Base-by-base conservation (phyloP, 2,113 vertebrate genomes). In the Malurus cyaneus region DNA sequence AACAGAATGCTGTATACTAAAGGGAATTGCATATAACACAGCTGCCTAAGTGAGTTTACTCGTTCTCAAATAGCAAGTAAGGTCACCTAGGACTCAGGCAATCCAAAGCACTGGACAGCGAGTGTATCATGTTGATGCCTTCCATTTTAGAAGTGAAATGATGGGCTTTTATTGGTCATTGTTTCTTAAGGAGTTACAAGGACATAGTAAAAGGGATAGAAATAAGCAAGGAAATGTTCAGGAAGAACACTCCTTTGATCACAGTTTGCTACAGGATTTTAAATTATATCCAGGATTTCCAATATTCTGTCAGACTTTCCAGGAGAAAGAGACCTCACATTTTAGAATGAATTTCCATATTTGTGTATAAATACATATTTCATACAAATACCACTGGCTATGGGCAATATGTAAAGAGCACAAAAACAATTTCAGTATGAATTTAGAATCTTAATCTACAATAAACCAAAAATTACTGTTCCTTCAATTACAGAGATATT, bases 11-110 rank as follows among this genome's bases (percentile, higher is more conserved):
- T 80, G 39, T 62, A 20, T n/a, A 28, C 52, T 53, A 89, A 71
- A 83, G 54, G 88, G 88, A 94, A 95, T 50, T 95, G 76, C 91
- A 78, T 80, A 57, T 54, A 73, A 91, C 62, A 77, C 52, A 89
- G 25, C 44, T 72, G 74, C 44, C 49, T 93, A 44, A 79, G 76
- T 44, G 49, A 36, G 31, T 71, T 80, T 94, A 29, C 52, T 69
- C 61, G 67, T 66, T 94, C 28, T 59, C 54, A 71, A 17, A 23
- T 17, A 50, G 54, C 76, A 93, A 93, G 67, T 52, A 91, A 94
- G 86, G 76, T 92, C 82, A 95, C 41, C 67, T 34, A 89, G 59
- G 81, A 92, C 65, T 64, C 79, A 80, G 59, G 47, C 65, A 88
- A 88, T 20, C 42, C 29, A 59, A 62, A 70, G 36, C 17, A 49